Base-by-base conservation (phyloP, 2,113 vertebrate genomes). In the Platysternon megacephalum region DNA sequence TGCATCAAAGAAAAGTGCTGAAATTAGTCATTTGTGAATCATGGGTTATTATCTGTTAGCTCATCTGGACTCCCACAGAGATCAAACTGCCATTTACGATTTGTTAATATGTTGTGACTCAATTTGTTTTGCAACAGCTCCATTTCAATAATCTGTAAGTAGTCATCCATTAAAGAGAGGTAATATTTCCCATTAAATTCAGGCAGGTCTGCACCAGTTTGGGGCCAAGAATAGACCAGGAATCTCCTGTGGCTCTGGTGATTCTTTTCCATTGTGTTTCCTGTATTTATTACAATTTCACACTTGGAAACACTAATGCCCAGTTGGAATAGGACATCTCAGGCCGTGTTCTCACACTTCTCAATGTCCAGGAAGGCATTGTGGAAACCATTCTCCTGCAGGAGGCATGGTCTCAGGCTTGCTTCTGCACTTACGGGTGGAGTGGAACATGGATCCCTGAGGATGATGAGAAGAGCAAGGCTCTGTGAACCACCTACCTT, bases 11-110 rank as follows among this genome's bases (percentile, higher is more conserved):
- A 92, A 94, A 97, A 97, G 92, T 91, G 95, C 96, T 96, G 96
- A 96, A 97, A 93, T 96, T 93, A 97, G 94, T 97, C 84, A 97
- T 96, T 97, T 97, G 90, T 95, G 96, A 97, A 97, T 96, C 96
- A 96, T 24, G 42, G 95, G 92, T 94, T 94, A 95, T 94, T 96
- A 97, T 97, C 95, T 94, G 94, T 95, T 92, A 93, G 95, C 93
- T 97, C 96, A 95, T 97, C 96, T 97, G 96, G 94, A 97, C 96
- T 97, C 96, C 94, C 95, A 95, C 93, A 87, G 97, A 65, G 96
- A 97, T 97, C 96, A 97, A 97, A 97, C 94, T 88, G 92, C 93
- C 93, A 93, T 97, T 97, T 97, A 97, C 95, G 95, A 90, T 85
- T 95, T 97, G 96, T 95, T 97, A 97, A 97, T 96, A 96, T 87